phyloP scores from a whole-genome alignment of 1,140 invertebrate genomes.

The Lamellibrachia luymesi region DNA sequence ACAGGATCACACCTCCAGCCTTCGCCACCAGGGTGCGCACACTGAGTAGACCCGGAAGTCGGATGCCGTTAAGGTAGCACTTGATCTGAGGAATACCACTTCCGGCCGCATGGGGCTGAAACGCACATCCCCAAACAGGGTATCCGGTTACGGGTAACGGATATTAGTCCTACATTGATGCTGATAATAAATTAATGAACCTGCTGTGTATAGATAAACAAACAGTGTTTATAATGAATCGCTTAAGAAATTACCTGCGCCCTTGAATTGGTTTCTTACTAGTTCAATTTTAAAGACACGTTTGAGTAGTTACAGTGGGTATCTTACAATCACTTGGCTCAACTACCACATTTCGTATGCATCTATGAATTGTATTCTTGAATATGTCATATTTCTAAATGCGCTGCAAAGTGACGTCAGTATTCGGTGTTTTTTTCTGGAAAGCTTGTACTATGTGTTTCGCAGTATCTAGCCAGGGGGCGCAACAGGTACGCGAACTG shows the following conservation, averaged over 20 bases:
- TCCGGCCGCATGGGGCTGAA: constrained; percentile 83
- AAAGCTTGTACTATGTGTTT: background rate
- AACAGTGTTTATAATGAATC: background rate
- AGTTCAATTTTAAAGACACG: background rate
- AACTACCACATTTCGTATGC: too few species aligned
- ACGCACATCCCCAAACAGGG: background rate
- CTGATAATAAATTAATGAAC: background rate
- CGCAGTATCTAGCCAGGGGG: background rate
- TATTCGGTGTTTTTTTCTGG: background rate
- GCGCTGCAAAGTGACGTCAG: too few species aligned
- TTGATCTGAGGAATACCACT: constrained; percentile 99
- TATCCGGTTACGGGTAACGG: background rate
- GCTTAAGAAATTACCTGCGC: background rate
- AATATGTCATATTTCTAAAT: too few species aligned
- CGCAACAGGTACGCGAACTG: background rate
- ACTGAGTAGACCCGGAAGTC: constrained; percentile 62
- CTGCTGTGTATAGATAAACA: background rate
- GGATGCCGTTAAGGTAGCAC: constrained; percentile 98
- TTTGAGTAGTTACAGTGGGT: background rate
- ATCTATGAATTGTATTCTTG: too few species aligned
- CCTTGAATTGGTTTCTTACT: too few species aligned
- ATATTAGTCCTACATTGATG: background rate
- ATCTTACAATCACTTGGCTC: background rate
- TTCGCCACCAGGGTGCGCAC: constrained; percentile 95
- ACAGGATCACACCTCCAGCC: constrained; percentile 85